These are phyloP conservation scores for Erebia aethiops DNA, from an alignment of 2,888 invertebrate genomes.

Conservation along the genomic window DNA sequence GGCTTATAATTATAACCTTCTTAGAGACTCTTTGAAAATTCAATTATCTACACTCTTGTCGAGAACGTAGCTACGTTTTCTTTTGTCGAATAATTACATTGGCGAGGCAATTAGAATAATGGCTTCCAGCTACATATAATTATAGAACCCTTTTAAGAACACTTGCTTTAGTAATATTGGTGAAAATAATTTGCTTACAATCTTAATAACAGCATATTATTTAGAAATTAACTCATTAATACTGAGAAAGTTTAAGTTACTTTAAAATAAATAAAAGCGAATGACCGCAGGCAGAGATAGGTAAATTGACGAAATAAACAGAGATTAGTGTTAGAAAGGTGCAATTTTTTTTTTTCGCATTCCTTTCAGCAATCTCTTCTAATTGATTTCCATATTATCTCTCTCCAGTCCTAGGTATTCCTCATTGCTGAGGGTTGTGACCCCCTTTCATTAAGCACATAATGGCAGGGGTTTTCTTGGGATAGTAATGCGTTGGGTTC, in stretches of 20 bases:
- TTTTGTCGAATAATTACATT: conserved; percentile 70
- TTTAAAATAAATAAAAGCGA: neutral
- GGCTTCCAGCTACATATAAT: conserved; percentile 72
- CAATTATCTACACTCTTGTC: conserved; percentile 66
- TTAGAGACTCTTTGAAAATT: conserved; percentile 69
- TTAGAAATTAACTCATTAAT: neutral
- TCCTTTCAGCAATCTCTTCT: too few species aligned
- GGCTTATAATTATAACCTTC: conserved; percentile 63
- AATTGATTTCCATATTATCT: too few species aligned
- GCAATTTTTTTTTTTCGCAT: too few species aligned
- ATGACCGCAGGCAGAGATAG: too few species aligned
- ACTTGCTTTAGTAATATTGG: conserved; percentile 7
- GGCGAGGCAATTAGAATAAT: conserved; percentile 77
- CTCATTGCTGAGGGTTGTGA: too few species aligned
- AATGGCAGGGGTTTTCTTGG: too few species aligned
- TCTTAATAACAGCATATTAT: neutral
- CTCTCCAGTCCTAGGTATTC: too few species aligned
- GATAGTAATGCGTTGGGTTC: too few species aligned
- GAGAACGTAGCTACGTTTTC: conserved; percentile 58
- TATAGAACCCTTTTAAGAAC: conserved; percentile 50
- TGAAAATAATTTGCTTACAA: conserved; percentile 15
- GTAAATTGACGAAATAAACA: too few species aligned
- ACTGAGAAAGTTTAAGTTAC: neutral
- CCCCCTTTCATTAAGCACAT: too few species aligned
- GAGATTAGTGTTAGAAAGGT: too few species aligned